Percentiles rank a stretch among this genome's conserved stretches.
Evolutionary conservation across 1,140 invertebrate genomes (phyloP).

Genomic region (Drosophila sulfurigaster): DNA sequence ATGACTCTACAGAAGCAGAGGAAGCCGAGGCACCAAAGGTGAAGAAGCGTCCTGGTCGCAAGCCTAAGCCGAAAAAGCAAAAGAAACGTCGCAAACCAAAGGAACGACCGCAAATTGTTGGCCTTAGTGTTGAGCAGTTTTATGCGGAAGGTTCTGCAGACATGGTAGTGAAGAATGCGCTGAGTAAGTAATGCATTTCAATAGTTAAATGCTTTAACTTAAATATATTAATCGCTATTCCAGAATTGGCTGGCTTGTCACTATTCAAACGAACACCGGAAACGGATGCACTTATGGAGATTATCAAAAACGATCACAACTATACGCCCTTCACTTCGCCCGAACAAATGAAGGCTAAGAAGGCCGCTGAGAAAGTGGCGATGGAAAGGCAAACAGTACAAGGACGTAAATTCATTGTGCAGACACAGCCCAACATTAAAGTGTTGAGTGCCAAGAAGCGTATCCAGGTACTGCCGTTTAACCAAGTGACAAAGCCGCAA

Average conservation of each 20-base stretch:
- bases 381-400: slow-evolving; percentile 56
- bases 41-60: slow-evolving; percentile 63
- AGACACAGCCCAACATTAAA: slow-evolving; percentile 57
- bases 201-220: not conserved
- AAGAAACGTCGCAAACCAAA: slow-evolving; percentile 69
- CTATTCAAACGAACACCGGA: slow-evolving; percentile 67
- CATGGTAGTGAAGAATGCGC: slow-evolving; percentile 77
- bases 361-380: slow-evolving; percentile 61
- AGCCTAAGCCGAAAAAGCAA: slow-evolving; percentile 66
- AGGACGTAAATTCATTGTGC: slow-evolving; percentile 63
- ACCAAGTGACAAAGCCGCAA: slow-evolving; percentile 13
- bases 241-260: slow-evolving; percentile 76
- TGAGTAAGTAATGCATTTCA: slow-evolving; percentile 64
- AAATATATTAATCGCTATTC: slow-evolving; percentile 50
- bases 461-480: slow-evolving; percentile 36
- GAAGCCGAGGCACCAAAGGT: slow-evolving; percentile 57
- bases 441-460: slow-evolving; percentile 60
- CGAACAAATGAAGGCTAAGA: slow-evolving; percentile 84
- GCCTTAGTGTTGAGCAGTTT: slow-evolving; percentile 77
- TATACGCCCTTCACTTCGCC: slow-evolving; percentile 88
- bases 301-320: slow-evolving; percentile 89
- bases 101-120: slow-evolving; percentile 76
- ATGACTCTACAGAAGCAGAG: slow-evolving; percentile 71
- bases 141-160: slow-evolving; percentile 74
- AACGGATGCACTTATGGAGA: slow-evolving; percentile 71